Conservation (phyloP, 2,888 invertebrate genomes). For the Smittia aterrima region DNA sequence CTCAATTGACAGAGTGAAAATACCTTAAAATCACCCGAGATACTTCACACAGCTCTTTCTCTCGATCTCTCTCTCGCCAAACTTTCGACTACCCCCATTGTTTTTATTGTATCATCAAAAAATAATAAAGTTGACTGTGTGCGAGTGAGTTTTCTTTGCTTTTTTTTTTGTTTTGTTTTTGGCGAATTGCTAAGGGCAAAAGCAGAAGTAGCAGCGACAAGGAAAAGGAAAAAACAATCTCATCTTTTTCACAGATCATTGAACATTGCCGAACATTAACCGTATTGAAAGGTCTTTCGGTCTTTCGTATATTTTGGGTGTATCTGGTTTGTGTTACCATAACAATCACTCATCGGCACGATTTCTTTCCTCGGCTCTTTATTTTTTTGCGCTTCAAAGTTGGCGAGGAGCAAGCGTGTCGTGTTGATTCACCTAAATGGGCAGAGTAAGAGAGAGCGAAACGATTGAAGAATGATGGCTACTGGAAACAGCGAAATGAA, state of each 20-base stretch:
- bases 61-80: no score
- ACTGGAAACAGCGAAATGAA: not conserved
- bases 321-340: constrained; percentile 10
- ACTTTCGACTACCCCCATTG: not conserved
- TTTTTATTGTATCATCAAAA: constrained; percentile 39
- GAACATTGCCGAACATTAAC: constrained; percentile 35
- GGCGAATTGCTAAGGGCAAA: not conserved
- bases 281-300: constrained; percentile 28
- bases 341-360: constrained; percentile 40
- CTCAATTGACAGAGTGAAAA: not conserved
- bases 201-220: not conserved
- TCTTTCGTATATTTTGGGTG: constrained; percentile 5
- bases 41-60: no score
- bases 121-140: constrained; percentile 22
- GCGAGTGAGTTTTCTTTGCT: no score
- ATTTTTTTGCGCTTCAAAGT: not conserved
- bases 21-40: constrained; percentile 32
- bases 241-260: constrained; percentile 31
- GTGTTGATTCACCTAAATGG: constrained; percentile 16
- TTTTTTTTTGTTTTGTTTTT: no score
- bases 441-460: not conserved
- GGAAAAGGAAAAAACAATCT: constrained; percentile 17
- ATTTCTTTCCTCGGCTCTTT: constrained; percentile 27
- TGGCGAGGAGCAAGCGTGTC: not conserved
- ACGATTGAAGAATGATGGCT: not conserved